These are phyloP conservation scores for Cheirogaleus medius DNA, from an alignment of 2,113 vertebrate genomes.

Conservation along the genomic window DNA sequence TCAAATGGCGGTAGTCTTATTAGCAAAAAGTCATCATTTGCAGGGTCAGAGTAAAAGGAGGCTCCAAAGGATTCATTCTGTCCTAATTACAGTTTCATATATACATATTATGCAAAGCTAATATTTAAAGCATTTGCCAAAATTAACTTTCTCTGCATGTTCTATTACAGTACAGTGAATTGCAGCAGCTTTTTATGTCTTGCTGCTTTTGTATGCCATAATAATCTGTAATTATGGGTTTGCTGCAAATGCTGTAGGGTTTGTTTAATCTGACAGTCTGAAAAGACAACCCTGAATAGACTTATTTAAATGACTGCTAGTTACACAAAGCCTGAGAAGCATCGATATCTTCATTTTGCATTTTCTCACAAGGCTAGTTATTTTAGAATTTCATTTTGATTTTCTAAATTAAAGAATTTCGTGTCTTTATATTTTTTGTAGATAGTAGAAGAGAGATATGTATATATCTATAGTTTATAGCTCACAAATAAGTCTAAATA, in stretches of 20 bases:
- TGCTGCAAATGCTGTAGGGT: slow-evolving; percentile 85
- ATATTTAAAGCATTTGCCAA: slow-evolving; percentile 90
- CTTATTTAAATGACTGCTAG: slow-evolving; percentile 83
- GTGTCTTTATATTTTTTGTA: slow-evolving; percentile 35
- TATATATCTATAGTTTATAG: slow-evolving; percentile 40
- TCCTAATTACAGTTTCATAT: slow-evolving; percentile 90
- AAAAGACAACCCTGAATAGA: slow-evolving; percentile 89
- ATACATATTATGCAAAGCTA: slow-evolving; percentile 88
- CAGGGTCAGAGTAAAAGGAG: slow-evolving; percentile 85
- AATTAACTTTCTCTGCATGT: slow-evolving; percentile 89
- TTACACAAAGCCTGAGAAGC: slow-evolving; percentile 82
- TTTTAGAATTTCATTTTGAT: slow-evolving; percentile 81
- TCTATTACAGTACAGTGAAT: slow-evolving; percentile 86
- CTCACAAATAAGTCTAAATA: slow-evolving; percentile 48
- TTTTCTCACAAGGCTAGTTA: slow-evolving; percentile 78
- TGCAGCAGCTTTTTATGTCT: slow-evolving; percentile 86
- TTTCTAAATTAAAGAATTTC: slow-evolving; percentile 78
- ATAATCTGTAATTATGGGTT: slow-evolving; percentile 90
- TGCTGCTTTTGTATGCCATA: slow-evolving; percentile 87
- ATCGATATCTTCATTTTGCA: slow-evolving; percentile 83
- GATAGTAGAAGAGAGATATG: not conserved
- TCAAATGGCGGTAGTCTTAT: slow-evolving; percentile 88
- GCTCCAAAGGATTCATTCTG: slow-evolving; percentile 85
- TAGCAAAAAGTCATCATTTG: slow-evolving; percentile 88
- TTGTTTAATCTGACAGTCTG: slow-evolving; percentile 89